Base-by-base conservation (phyloP, 2,888 invertebrate species). In the Copidosoma aretas region DNA sequence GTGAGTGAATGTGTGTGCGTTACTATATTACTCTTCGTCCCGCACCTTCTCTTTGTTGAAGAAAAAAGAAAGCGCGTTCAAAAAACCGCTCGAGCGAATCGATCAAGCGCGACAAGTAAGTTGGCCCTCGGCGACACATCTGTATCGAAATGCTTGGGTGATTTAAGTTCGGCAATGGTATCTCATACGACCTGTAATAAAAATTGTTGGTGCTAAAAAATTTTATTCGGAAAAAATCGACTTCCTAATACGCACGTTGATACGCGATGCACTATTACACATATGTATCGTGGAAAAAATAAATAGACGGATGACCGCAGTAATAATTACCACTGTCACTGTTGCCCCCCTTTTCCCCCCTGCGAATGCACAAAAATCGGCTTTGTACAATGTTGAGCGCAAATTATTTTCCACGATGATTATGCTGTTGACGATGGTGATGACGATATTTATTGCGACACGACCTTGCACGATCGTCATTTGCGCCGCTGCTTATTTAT, bases 111-210 rank as follows among this genome's bases (percentile, higher is more conserved):
- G 66, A 68, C 64, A 58, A 49, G 17, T 43, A 76, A 76, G 81
- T 79, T 76, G 80, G 80, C 79, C 78, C 77, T 80, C 80, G 81
- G 80, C 78, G 78, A 77, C 74, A 78, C 74, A 78, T n/a, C n/a
- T n/a, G 32, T 32, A 32, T 76, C 75, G 76, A 74, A 75, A 81
- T 81, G 83, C 82, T 82, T 83, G 82, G 83, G 83, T 82, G 83
- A 83, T 77, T 75, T 70, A 75, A 74, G 70, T 74, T 63, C 74
- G 74, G 72, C 73, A 73, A 74, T 70, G 71, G 71, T 72, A 64
- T 67, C 22, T 39, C 17, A 5, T 60, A 46, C 24, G 32, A 46
- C 19, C 5, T 19, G 19, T n/a, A 58, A 19, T 19, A 53, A 53
- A 53, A 32, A 32, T 32, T n/a, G n/a, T n/a, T n/a, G n/a, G n/a